These are phyloP conservation scores for Mobula birostris DNA, from an alignment of 2,113 vertebrate species.

Conservation along the genomic window DNA sequence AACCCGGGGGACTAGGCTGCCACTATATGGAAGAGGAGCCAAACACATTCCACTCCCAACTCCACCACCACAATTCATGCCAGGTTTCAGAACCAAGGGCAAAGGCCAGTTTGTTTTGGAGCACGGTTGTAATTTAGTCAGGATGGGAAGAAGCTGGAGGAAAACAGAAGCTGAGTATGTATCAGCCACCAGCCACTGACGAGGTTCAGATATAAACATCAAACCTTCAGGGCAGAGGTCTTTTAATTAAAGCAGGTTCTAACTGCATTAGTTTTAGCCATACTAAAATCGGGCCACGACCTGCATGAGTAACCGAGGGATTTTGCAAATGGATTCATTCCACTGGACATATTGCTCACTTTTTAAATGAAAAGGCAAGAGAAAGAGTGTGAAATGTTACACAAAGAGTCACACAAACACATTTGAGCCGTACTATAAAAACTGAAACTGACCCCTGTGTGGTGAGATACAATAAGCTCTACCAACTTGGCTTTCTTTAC, in stretches of 20 bases:
- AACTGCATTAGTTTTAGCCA: background rate
- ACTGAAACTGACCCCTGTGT: background rate
- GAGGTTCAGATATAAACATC: background rate
- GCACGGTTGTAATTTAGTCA: background rate
- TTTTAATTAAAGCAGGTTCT: background rate
- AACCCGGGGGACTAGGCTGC: too few species aligned
- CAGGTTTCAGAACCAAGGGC: background rate
- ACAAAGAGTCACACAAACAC: background rate
- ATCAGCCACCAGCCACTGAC: background rate
- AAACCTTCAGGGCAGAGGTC: background rate
- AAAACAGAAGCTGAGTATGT: background rate
- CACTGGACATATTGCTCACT: background rate
- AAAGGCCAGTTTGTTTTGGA: background rate
- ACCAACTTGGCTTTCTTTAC: too few species aligned
- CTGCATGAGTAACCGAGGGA: background rate
- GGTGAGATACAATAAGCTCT: background rate
- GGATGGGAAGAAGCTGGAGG: background rate
- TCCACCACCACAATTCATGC: background rate
- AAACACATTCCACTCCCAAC: background rate
- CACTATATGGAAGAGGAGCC: too few species aligned
- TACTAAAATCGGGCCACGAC: background rate
- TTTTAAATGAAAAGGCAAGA: background rate
- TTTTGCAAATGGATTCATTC: background rate
- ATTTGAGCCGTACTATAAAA: background rate
- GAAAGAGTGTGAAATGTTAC: background rate